These are phyloP conservation scores for Polyploca ridens DNA, from an alignment of 2,888 invertebrate genomes.

Conservation along the genomic window DNA sequence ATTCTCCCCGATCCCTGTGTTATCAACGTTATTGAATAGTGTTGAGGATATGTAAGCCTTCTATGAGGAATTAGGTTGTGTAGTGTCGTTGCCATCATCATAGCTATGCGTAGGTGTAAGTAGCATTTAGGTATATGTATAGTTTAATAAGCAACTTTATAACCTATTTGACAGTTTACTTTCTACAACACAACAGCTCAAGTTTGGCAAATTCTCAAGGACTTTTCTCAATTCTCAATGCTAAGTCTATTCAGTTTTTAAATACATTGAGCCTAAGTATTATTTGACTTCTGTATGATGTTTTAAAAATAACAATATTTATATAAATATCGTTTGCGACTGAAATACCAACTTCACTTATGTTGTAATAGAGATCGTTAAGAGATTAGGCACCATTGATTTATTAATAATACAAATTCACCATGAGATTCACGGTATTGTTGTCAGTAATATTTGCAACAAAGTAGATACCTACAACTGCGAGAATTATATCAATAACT, in stretches of 20 bases:
- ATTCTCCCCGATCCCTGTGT: constrained; percentile 43
- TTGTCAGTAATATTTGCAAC: too few species aligned
- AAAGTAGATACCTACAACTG: too few species aligned
- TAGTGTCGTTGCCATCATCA: constrained; percentile 24
- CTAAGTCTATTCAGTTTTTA: background rate
- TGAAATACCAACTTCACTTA: background rate
- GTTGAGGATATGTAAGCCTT: constrained; percentile 40
- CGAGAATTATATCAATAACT: too few species aligned
- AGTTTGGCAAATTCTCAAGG: background rate
- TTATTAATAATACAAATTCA: too few species aligned
- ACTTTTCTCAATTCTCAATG: constrained; percentile 8
- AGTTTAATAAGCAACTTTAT: background rate
- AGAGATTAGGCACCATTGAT: too few species aligned
- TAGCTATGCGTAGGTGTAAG: background rate
- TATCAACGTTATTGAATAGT: constrained; percentile 49
- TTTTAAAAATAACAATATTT: background rate
- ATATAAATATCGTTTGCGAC: background rate
- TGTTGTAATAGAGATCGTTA: background rate
- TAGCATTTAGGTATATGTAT: background rate
- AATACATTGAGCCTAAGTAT: background rate
- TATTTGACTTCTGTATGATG: background rate
- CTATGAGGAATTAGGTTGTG: constrained; percentile 34
- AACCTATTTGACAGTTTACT: constrained; percentile 2
- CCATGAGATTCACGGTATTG: too few species aligned
- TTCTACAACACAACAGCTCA: background rate